These are phyloP conservation scores for Xylota sylvarum DNA, from an alignment of 2,888 invertebrate genomes.

Conservation along the genomic window DNA sequence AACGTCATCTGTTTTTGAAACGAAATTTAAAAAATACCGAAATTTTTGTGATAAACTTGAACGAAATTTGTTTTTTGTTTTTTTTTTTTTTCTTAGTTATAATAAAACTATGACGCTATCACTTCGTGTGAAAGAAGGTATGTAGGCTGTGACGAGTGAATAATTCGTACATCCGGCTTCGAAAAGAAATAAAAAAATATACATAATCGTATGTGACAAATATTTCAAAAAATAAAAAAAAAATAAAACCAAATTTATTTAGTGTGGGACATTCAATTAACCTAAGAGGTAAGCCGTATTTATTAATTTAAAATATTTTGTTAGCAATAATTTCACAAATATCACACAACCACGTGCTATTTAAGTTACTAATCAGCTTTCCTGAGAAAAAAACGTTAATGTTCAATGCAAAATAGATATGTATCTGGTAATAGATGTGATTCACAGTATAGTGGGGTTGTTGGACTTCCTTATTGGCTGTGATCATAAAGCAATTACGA, in stretches of 20 bases:
- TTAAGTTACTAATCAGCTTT: slow-evolving; percentile 67
- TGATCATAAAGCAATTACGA: slow-evolving; percentile 52
- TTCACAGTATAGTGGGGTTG: slow-evolving; percentile 62
- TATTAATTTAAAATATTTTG: slow-evolving; percentile 41
- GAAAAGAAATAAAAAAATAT: slow-evolving; percentile 41
- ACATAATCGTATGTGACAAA: slow-evolving; percentile 52
- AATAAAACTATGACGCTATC: slow-evolving; percentile 67
- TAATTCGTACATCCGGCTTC: slow-evolving; percentile 74
- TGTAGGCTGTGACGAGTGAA: slow-evolving; percentile 67
- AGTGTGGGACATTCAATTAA: slow-evolving; percentile 40
- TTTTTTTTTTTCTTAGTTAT: neutral
- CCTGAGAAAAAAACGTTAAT: slow-evolving; percentile 54
- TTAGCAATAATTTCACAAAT: slow-evolving; percentile 53
- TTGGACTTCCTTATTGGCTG: slow-evolving; percentile 69
- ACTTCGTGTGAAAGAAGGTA: slow-evolving; percentile 54
- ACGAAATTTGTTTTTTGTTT: slow-evolving; percentile 10
- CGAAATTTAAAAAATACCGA: slow-evolving; percentile 17
- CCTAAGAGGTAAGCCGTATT: slow-evolving; percentile 57
- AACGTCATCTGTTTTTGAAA: slow-evolving; percentile 21
- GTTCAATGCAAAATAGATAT: slow-evolving; percentile 28
- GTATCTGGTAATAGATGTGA: slow-evolving; percentile 30
- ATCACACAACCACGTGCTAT: slow-evolving; percentile 74
- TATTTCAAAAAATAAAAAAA: slow-evolving; percentile 14
- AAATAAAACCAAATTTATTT: neutral
- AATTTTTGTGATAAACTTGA: slow-evolving; percentile 42